Evolutionary conservation across 2,113 vertebrate species (phyloP).

Genomic region (Scomber scombrus): DNA sequence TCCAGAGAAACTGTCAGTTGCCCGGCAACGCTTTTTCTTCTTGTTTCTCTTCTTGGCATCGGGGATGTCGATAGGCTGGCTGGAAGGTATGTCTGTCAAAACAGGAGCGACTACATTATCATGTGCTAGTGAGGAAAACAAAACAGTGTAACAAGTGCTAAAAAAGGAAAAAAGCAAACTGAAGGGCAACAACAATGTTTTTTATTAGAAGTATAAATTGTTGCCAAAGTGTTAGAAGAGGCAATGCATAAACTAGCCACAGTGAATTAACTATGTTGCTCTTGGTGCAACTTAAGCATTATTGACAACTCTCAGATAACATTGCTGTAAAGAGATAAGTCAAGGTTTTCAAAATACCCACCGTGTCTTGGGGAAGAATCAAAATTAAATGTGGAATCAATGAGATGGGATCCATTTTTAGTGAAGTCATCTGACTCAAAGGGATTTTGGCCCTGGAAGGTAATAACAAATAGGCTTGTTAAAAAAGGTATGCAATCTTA

Average conservation of each 20-base stretch:
- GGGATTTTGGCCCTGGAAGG: conserved; percentile 92
- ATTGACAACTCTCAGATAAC: neutral
- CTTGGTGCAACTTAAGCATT: neutral
- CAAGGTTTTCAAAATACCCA: conserved; percentile 73
- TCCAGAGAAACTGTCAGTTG: conserved; percentile 97
- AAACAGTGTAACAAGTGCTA: neutral
- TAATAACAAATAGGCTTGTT: conserved; percentile 10
- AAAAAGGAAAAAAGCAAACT: neutral
- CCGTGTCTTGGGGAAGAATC: conserved; percentile 91
- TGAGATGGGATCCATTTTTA: conserved; percentile 87
- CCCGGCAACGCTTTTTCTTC: conserved; percentile 98
- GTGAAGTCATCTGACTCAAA: conserved; percentile 92
- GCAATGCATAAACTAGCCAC: no score
- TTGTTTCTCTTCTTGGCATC: conserved; percentile 97
- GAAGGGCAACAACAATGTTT: no score
- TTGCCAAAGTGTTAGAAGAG: neutral
- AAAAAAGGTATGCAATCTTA: conserved; percentile 9
- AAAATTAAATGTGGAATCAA: conserved; percentile 91
- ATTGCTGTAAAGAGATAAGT: neutral
- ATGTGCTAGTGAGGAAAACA: neutral
- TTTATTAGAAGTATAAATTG: no score
- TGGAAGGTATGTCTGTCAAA: conserved; percentile 91
- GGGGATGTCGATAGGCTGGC: conserved; percentile 96
- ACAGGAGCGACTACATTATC: conserved; percentile 8
- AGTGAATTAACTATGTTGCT: neutral